A percentile compares a stretch with the other conserved stretches of the same genome.
Conservation (phyloP, 2,888 invertebrate species). For the Tetramorium bicarinatum region DNA sequence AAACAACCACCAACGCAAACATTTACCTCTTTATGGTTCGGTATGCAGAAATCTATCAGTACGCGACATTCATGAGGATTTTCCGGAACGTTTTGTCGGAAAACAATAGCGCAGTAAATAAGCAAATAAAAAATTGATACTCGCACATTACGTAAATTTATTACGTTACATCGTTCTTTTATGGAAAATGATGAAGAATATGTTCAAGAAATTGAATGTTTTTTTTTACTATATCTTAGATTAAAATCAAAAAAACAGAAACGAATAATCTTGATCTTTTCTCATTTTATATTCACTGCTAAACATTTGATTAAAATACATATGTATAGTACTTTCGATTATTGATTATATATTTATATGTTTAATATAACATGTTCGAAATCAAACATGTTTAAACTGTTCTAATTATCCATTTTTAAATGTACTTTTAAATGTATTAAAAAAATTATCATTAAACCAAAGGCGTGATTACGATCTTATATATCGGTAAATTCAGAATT, state of each 20-base stretch:
- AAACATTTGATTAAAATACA: slow-evolving; percentile 4
- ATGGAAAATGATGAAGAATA: background rate
- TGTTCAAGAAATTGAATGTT: background rate
- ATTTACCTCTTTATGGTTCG: slow-evolving; percentile 33
- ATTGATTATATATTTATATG: background rate
- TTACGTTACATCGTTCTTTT: background rate
- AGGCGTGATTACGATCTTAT: background rate
- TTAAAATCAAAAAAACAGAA: background rate
- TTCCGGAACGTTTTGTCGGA: background rate
- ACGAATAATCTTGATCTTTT: background rate
- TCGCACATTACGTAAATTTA: background rate
- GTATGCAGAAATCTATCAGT: slow-evolving; percentile 7
- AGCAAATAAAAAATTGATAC: slow-evolving; percentile 15
- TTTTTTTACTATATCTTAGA: background rate
- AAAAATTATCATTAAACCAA: background rate
- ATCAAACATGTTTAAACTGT: background rate
- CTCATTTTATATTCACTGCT: background rate
- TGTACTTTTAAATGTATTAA: too few species aligned
- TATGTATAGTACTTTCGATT: background rate
- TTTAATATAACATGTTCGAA: background rate
- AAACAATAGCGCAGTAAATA: background rate
- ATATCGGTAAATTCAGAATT: background rate
- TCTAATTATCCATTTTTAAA: background rate
- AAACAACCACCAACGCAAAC: slow-evolving; percentile 50
- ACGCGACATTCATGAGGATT: slow-evolving; percentile 7